Conservation (phyloP, 2,888 invertebrate species). For the Aphodius granarius region DNA sequence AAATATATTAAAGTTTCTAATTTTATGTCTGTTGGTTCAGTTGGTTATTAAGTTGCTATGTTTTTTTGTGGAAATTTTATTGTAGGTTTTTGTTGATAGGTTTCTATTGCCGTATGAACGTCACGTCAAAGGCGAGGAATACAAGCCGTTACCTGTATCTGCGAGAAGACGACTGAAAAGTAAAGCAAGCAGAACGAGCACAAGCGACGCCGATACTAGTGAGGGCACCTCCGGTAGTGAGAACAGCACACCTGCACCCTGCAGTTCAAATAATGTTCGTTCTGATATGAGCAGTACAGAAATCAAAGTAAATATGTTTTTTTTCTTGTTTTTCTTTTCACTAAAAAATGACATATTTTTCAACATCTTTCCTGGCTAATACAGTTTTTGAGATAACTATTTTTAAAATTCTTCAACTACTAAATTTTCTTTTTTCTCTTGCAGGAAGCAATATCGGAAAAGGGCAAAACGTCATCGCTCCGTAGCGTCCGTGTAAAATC, state of each 20-base stretch:
- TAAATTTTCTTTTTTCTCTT: constrained; percentile 27
- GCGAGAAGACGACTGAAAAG: constrained; percentile 51
- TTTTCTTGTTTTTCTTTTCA: not conserved
- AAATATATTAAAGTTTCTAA: too few relatives aligned
- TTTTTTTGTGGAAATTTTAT: not conserved
- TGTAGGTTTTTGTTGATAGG: constrained; percentile 51
- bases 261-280: constrained; percentile 21
- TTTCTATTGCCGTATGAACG: constrained; percentile 69
- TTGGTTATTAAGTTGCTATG: not conserved
- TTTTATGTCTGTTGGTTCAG: not conserved
- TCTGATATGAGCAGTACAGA: constrained; percentile 30
- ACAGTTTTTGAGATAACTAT: not conserved
- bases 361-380: not conserved
- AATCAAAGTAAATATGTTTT: constrained; percentile 36
- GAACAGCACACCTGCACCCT: constrained; percentile 43
- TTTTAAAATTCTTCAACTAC: not conserved
- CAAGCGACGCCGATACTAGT: constrained; percentile 46
- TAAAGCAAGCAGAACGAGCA: constrained; percentile 44
- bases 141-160: constrained; percentile 52
- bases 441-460: constrained; percentile 47
- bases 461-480: constrained; percentile 56
- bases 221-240: constrained; percentile 45
- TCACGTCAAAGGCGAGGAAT: constrained; percentile 59
- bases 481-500: constrained; percentile 71
- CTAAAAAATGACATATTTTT: not conserved